These are phyloP conservation scores for Drosophila subquinaria DNA, from an alignment of 2,888 invertebrate species.

Conservation along the genomic window DNA sequence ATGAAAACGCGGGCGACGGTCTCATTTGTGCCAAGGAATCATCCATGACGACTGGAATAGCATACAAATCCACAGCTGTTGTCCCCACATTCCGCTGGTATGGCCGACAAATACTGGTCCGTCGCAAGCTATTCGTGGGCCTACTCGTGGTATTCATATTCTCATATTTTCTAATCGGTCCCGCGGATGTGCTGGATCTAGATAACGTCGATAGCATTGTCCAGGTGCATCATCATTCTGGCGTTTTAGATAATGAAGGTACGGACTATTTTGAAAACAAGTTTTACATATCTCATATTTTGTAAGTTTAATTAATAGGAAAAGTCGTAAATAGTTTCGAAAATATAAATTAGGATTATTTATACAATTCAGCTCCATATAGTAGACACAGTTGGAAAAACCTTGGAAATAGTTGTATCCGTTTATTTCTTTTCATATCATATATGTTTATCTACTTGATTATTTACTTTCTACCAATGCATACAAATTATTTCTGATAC, in stretches of 20 bases:
- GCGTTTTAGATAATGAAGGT: slow-evolving; percentile 85
- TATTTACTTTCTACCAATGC: no score
- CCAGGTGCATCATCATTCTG: slow-evolving; percentile 81
- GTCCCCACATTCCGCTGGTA: slow-evolving; percentile 38
- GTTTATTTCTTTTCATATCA: no score
- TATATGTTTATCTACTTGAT: no score
- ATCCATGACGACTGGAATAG: slow-evolving; percentile 7
- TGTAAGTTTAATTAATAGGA: neutral
- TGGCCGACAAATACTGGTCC: slow-evolving; percentile 55
- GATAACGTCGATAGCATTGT: slow-evolving; percentile 50
- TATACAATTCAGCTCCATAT: neutral
- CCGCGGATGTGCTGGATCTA: slow-evolving; percentile 65
- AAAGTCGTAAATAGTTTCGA: neutral
- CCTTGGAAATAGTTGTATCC: no score
- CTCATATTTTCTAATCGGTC: slow-evolving; percentile 69
- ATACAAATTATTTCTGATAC: no score
- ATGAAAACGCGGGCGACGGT: slow-evolving; percentile 3
- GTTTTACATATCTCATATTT: no score
- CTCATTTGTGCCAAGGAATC: slow-evolving; percentile 13
- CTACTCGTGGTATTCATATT: slow-evolving; percentile 72
- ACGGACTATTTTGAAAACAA: no score
- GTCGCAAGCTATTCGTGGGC: slow-evolving; percentile 66
- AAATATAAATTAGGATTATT: neutral
- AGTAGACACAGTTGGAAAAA: no score
- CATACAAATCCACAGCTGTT: slow-evolving; percentile 9